Evolutionary conservation across 2,113 vertebrate genomes (phyloP), one percentile per base, ranked within the genome.

Genomic region (Nycticryphes semicollaris): DNA sequence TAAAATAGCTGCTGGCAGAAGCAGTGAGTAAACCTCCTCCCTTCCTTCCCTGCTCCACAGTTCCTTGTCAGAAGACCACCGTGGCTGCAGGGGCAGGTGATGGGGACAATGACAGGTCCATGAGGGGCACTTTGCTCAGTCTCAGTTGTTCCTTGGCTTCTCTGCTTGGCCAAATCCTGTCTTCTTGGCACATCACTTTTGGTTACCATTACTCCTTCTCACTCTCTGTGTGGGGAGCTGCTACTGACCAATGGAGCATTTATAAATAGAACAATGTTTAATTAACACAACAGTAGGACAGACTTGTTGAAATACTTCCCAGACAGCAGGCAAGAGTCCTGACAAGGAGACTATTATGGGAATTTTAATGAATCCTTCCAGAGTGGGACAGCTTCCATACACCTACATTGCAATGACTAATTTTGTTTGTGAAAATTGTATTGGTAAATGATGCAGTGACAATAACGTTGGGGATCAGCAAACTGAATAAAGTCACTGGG

Each of bases 241-340:
- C 89, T 87, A 92, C 95, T 94, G 96, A 92, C 94, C 96, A 94
- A 84, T 14, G 43, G 81, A 89, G 94, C 94, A 95, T 95, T 96
- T 96, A 95, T 94, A 96, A 96, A 89, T 33, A 94, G 96, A 95
- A 97, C 96, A 97, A 96, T 96, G 95, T 96, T 95, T 97, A 95
- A 96, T 97, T 96, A 97, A 92, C 96, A 97, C 94, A 95, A 95
- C 96, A 97, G 96, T 96, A 94, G 94, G 96, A 96, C 92, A 96
- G 96, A 96, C 91, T 97, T 96, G 95, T 96, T 97, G 96, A 96
- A 96, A 96, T 95, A 94, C 96, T 96, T 96, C 96, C 96, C 95
- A 97, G 96, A 96, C 92, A 96, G 95, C 91, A 96, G 96, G 96
- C 94, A 96, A 95, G 92, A 92, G 91, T 93, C 89, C 95, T 94